These are phyloP conservation scores for Nesoenas mayeri DNA, from an alignment of 2,113 vertebrate species.

Conservation along the genomic window DNA sequence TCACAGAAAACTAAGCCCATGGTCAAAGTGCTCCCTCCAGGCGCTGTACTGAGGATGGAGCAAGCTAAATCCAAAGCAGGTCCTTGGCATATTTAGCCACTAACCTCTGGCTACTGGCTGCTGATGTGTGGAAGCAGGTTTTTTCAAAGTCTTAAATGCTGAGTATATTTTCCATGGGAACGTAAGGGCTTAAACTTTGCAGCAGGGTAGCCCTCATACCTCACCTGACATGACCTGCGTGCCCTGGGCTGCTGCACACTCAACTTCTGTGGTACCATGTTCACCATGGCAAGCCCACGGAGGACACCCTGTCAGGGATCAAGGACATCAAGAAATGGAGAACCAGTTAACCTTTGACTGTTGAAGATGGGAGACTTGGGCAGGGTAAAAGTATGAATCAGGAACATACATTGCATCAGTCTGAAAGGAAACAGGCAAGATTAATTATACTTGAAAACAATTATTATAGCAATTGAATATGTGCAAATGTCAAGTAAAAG, in stretches of 20 bases:
- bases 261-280: accelerated
- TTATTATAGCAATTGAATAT: neutral
- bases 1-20: neutral
- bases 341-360: neutral
- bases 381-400: neutral
- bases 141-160: neutral
- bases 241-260: neutral
- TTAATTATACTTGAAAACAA: neutral
- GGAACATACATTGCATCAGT: neutral
- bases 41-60: neutral
- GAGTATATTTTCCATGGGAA: neutral
- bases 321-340: neutral
- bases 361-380: neutral
- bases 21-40: neutral
- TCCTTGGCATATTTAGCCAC: neutral
- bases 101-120: neutral
- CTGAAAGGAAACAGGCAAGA: neutral
- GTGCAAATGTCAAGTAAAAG: neutral
- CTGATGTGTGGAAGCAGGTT: neutral
- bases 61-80: neutral
- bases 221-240: neutral
- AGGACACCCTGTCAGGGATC: neutral
- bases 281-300: accelerated
- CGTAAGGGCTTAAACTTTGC: neutral
- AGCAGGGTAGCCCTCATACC: neutral